Base-by-base conservation (phyloP, 2,113 vertebrate genomes). In the Bucco capensis region DNA sequence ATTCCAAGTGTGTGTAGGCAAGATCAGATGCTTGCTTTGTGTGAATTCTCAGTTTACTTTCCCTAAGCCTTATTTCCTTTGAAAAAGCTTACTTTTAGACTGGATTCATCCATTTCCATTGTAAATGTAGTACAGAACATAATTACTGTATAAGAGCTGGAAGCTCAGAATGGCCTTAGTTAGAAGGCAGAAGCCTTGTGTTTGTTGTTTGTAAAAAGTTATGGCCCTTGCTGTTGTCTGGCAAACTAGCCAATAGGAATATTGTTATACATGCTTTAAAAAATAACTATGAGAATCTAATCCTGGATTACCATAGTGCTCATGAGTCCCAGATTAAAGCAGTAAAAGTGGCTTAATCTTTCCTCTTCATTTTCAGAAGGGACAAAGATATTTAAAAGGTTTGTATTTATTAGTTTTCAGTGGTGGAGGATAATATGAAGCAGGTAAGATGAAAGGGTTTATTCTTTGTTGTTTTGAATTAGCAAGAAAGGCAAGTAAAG, bases 1-100 rank as follows among this genome's bases (percentile, higher is more conserved):
- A 92, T 76, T 76, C 81, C 54, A 62, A 73, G 21, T 51, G 23
- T 54, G 24, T 51, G n/a, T 40, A 77, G 86, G 90, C 86, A 93
- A 86, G 77, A 86, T 95, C 88, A 84, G 86, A 86, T 89, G 81
- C 83, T 88, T 90, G 51, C 83, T 95, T 94, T 90, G 86, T 95
- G 66, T 62, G 80, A 92, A 90, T 86, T 90, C 71, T 92, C 90
- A 89, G 74, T 69, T 38, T 92, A 46, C 79, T 79, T 93, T 84
- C 6, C 1, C 31, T 86, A 5, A 0, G 0, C 75, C 54, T 81
- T 70, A 79, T 90, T 93, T 92, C 58, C 51, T 95, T 87, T 92
- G 61, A 91, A 95, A 89, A 85, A 28, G 19, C 44, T 54, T 53
- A 6, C 83, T 95, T 88, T 88, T 67, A 67, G 79, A 60, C 18